Evolutionary conservation across 2,888 invertebrate genomes (phyloP).

Genomic region (Brachypterus glaber): DNA sequence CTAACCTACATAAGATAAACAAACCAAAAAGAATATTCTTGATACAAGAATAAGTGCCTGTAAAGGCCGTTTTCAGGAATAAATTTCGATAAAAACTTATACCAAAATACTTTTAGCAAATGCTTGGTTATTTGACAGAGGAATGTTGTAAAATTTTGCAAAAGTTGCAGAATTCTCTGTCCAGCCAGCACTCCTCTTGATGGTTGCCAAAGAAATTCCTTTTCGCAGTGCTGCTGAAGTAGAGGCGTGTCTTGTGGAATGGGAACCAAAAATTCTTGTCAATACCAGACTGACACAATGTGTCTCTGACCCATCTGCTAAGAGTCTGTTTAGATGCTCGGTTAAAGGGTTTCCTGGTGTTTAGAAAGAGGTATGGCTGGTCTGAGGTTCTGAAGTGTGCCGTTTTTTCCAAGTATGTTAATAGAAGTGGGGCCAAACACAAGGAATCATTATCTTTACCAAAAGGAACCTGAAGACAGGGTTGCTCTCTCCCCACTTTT

Average conservation of each 20-base stretch:
- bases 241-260: constrained; percentile 19
- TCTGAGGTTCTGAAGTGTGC: constrained; percentile 7
- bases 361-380: constrained; percentile 13
- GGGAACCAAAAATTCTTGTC: constrained; percentile 16
- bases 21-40: too few species aligned
- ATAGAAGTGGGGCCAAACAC: constrained; percentile 16
- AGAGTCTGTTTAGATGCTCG: constrained; percentile 17
- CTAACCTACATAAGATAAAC: too few species aligned
- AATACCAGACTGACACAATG: constrained; percentile 10
- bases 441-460: constrained; percentile 11
- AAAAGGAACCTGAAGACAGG: constrained; percentile 14
- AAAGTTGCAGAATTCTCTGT: constrained; percentile 1
- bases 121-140: neutral
- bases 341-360: constrained; percentile 16
- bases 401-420: constrained; percentile 15
- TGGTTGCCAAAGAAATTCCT: constrained; percentile 15
- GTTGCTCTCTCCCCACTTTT: constrained; percentile 10
- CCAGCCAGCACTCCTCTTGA: constrained; percentile 20
- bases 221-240: constrained; percentile 19
- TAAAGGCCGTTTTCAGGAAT: too few species aligned
- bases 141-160: constrained; percentile 9
- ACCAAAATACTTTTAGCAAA: constrained; percentile 8
- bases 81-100: too few species aligned
- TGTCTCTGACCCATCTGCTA: constrained; percentile 20
- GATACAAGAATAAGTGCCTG: too few species aligned